Evolutionary conservation across 2,888 invertebrate genomes (phyloP).

Genomic region (Heteropelma amictum): DNA sequence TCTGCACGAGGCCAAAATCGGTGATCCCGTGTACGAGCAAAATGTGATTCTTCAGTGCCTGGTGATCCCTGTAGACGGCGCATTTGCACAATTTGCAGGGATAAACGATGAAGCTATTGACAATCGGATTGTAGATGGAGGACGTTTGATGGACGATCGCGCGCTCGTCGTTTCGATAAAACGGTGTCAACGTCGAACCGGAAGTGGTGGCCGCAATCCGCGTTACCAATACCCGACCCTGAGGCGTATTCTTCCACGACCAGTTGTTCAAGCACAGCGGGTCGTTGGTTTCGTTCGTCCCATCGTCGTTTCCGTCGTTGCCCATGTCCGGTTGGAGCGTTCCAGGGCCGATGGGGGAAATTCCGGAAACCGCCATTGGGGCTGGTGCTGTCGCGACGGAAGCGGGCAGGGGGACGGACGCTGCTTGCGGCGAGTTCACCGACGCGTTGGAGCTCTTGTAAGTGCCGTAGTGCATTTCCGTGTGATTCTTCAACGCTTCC

Average conservation of each 20-base stretch:
- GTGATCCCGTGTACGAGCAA: slow-evolving; percentile 32
- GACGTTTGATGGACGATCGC: neutral
- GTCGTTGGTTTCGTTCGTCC: neutral
- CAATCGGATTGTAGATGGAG: neutral
- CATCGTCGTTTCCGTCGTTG: neutral
- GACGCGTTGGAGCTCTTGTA: neutral
- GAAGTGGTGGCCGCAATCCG: slow-evolving; percentile 54
- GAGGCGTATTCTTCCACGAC: slow-evolving; percentile 27
- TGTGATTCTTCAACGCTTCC: slow-evolving; percentile 27
- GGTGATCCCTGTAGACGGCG: slow-evolving; percentile 36
- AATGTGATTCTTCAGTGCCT: slow-evolving; percentile 30
- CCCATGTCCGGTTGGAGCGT: neutral
- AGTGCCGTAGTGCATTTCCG: slow-evolving; percentile 28
- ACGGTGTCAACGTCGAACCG: slow-evolving; percentile 81
- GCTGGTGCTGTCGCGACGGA: neutral
- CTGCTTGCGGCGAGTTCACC: neutral
- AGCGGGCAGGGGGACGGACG: neutral
- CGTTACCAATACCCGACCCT: slow-evolving; percentile 19
- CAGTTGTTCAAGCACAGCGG: neutral
- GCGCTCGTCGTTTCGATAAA: slow-evolving; percentile 71
- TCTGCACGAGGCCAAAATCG: neutral
- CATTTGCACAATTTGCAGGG: slow-evolving; percentile 43
- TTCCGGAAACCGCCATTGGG: too few species aligned
- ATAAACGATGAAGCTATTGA: neutral
- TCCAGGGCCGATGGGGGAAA: neutral